These are phyloP conservation scores for Columba livia DNA, from an alignment of 2,113 vertebrate species.

Conservation along the genomic window DNA sequence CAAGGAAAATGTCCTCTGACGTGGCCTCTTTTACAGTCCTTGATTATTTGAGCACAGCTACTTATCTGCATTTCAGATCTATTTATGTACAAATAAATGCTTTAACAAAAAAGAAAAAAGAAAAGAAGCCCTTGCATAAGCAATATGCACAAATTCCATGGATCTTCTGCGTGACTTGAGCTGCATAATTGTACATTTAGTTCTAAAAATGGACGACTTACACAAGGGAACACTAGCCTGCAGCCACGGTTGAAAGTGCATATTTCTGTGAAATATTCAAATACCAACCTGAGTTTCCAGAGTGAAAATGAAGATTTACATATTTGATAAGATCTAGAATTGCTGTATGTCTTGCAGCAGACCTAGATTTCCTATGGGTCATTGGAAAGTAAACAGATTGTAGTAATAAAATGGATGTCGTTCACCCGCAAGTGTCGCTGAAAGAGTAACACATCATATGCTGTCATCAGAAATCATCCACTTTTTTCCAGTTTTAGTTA, in stretches of 20 bases:
- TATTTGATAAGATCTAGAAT: conserved; percentile 24
- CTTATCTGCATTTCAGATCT: conserved; percentile 32
- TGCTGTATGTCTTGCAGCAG: not conserved
- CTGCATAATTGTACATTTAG: conserved; percentile 46
- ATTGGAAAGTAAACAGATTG: not conserved
- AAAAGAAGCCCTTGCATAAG: not conserved
- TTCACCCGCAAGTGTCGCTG: not conserved
- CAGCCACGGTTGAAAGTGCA: conserved; percentile 32
- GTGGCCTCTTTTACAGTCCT: not conserved
- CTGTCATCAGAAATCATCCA: not conserved
- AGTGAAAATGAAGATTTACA: conserved; percentile 11
- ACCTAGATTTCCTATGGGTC: not conserved
- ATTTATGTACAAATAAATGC: conserved; percentile 20
- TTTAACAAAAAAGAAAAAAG: not conserved
- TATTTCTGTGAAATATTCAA: conserved; percentile 47
- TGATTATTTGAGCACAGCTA: conserved; percentile 1
- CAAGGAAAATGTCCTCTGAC: conserved; percentile 45
- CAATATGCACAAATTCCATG: conserved; percentile 36
- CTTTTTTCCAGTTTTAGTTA: not conserved
- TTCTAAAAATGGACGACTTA: conserved; percentile 66
- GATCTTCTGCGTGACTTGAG: conserved; percentile 55
- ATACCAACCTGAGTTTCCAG: not conserved
- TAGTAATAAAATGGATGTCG: not conserved
- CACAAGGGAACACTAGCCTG: conserved; percentile 50
- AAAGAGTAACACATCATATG: not conserved